Evolutionary conservation across 2,113 vertebrate species (phyloP), one percentile per base, ranked within the genome.

Genomic region (Lethenteron camtschaticum): DNA sequence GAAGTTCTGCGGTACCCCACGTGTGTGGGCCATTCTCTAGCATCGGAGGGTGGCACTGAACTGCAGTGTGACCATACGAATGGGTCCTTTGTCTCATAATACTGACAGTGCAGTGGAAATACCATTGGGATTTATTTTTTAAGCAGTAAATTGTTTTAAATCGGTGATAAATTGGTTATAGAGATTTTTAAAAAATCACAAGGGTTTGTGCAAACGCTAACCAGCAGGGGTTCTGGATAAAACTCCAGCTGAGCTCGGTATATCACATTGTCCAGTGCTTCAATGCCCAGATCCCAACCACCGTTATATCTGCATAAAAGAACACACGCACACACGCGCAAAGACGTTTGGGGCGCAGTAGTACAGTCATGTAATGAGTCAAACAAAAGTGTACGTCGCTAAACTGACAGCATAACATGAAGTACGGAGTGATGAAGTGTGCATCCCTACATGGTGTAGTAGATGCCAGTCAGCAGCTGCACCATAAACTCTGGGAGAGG

Each of bases 401-500:
- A 18, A 13, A 66, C 10, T 20, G 63, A 63, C 56, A 63, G 16
- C 12, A 63, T 56, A 68, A 56, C 55, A 56, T 41, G 11, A 69
- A 13, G 13, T n/a, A 66, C 56, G 16, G 56, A 66, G 56, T 55
- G 12, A 11, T 57, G 55, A 11, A 57, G n/a, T 71, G 69, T 68
- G 60, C 69, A 73, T 72, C 86, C 94, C 89, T 83, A 99, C 94
- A 95, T 83, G 11, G 90, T 84, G 72, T 89, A 99, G 81, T 96
- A 89, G 79, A 96, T 88, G 71, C 92, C 90, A 10, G 90, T 90
- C 75, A 96, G 82, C 80, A 99, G 86, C 69, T 99, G 94, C 58
- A 99, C 94, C 81, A 99, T 84, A 81, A 95, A 99, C 75, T 92
- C 90, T 10, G 94, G 86, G 94, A 95, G 73, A 96, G 80, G 1